Conservation (phyloP, 2,113 vertebrate genomes). For the Marmota monax region DNA sequence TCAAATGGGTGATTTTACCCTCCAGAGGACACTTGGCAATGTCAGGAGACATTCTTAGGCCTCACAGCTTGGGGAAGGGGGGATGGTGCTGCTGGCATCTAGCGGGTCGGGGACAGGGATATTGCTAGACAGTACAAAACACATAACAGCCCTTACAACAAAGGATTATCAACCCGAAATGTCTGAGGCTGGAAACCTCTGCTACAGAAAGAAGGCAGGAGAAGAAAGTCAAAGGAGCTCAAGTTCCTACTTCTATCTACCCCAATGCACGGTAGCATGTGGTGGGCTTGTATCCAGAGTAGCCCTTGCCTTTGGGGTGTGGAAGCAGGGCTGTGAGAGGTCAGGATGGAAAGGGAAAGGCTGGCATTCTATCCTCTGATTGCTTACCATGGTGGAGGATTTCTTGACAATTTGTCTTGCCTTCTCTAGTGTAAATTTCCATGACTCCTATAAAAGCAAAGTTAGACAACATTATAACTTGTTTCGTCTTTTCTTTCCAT, state of each 20-base stretch:
- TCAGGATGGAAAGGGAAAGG: fast-evolving
- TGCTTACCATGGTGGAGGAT: constrained; percentile 64
- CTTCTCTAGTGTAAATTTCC: constrained; percentile 58
- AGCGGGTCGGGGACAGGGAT: neutral
- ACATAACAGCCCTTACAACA: too few relatives aligned
- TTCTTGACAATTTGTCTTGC: constrained; percentile 60
- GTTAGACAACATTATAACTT: neutral
- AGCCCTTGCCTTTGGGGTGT: neutral
- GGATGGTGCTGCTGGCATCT: neutral
- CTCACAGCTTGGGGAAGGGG: neutral
- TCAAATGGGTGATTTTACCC: neutral
- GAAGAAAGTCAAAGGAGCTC: neutral
- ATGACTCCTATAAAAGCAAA: constrained; percentile 49
- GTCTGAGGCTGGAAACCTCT: neutral
- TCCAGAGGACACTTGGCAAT: neutral
- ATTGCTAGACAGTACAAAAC: neutral
- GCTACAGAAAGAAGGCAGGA: neutral
- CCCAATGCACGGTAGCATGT: fast-evolving
- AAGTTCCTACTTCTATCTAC: neutral
- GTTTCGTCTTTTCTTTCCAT: neutral
- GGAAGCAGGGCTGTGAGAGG: too few relatives aligned
- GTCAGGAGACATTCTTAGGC: neutral
- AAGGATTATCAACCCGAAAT: too few relatives aligned
- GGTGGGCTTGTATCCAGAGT: neutral
- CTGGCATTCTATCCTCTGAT: fast-evolving